Evolutionary conservation across 1,140 invertebrate genomes (phyloP), one percentile per base, ranked within the genome.

Genomic region (Sinella curviseta): DNA sequence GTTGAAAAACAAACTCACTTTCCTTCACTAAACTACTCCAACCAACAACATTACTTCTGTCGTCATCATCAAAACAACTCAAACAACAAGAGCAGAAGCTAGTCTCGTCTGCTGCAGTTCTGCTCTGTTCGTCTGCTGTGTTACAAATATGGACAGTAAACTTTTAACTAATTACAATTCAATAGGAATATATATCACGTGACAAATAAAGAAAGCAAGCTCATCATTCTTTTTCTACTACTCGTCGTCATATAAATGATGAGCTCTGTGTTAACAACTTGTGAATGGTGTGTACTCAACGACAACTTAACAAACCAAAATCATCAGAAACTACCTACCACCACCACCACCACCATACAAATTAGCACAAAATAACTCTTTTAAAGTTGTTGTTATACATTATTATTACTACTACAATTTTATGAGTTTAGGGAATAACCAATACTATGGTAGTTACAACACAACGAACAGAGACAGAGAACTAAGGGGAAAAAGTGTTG

Each of bases 91-190:
- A 48, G 39, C 39, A 48, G 39, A 48, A 48, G 20, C 39, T 48
- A 48, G 39, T 48, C 39, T 48, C 39, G 20, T 48, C 39, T 48
- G 20, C 39, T 48, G 39, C 39, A 12, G 39, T 48, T 48, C 39
- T 48, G 39, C 39, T 48, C 39, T 48, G 39, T 48, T 48, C 39
- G 39, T 48, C 39, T 65, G 8, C 26, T 65, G 57, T 65, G 57
- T 65, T 65, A 65, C 39, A 48, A 48, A 65, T 16, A 4, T n/a
- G 57, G 24, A 65, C 57, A 65, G 57, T 65, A 65, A 65, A 26
- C 57, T 8, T 65, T 20, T 12, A 48, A 48, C 8, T 12, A 48
- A 8, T 48, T 48, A 48, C 20, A 48, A 20, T 20, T 12, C 39
- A 20, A 48, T 20, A 48, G 8, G 20, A 48, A 48, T n/a, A 20